phyloP scores from a whole-genome alignment of 2,113 vertebrate species.

The Panthera leo region DNA sequence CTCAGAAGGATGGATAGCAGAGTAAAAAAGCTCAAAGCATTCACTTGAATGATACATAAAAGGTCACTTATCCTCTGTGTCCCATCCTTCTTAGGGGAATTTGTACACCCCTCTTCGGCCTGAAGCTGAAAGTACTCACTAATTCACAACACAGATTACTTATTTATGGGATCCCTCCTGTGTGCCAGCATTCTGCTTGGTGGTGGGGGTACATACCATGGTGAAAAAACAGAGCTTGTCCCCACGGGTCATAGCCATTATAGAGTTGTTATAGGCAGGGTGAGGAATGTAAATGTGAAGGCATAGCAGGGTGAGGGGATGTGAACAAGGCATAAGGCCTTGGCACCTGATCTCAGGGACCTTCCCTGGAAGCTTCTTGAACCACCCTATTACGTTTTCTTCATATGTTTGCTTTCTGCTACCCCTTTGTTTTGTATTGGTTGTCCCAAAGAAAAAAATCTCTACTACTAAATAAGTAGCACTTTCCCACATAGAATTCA shows the following conservation, averaged over 20 bases:
- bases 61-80: neutral
- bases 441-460: neutral
- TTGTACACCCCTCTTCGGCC: neutral
- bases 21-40: neutral
- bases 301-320: neutral
- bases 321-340: neutral
- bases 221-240: neutral
- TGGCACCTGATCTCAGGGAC: neutral
- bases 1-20: neutral
- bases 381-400: neutral
- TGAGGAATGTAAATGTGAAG: neutral
- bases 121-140: neutral
- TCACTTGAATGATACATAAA: neutral
- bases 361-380: neutral
- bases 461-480: neutral
- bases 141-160: neutral
- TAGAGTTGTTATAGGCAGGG: neutral
- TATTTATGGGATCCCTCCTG: neutral
- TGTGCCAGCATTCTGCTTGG: neutral
- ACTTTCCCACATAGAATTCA: neutral
- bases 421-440: neutral
- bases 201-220: neutral
- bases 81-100: neutral
- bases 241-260: neutral
- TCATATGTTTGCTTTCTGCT: neutral